Base-by-base conservation (phyloP, 2,797 vertebrate species). In the Zalophus californianus region DNA sequence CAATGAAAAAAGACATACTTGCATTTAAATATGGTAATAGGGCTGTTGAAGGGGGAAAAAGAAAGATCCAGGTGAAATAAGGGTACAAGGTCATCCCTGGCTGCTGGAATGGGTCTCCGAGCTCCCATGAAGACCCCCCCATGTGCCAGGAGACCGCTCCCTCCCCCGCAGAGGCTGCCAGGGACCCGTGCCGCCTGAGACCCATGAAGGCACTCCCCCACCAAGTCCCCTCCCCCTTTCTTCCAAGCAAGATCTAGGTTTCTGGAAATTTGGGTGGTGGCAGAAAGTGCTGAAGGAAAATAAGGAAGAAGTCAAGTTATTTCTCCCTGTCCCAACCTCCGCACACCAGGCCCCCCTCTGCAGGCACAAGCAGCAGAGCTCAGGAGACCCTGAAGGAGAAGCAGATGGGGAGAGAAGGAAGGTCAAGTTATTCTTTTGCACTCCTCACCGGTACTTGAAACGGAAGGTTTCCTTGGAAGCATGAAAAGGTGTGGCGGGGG, bases 1-100 rank as follows among this genome's bases (percentile, higher is more conserved):
- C 97, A 98, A 98, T 97, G 97, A 98, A 98, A 98, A 97, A 97
- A 98, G 96, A 99, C 99, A 98, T 99, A 99, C 99, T 99, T 99
- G 99, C 99, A 99, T 99, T 99, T 99, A 99, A 99, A 98, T 99
- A 99, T 97, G 99, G 99, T 97, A 99, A 99, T 98, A 99, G 97
- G 98, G 99, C 99, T 99, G 99, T 98, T 96, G 97, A 92, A 96
- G 86, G 96, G 97, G 98, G 73, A 97, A 97, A 97, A 97, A 98
- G 97, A 98, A 90, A 98, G 97, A 98, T 96, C 96, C 64, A 98
- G 98, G 98, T 99, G 97, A 99, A 98, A 97, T 96, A 86, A 70
- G 96, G 41, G 98, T 60, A 91, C 73, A 96, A n/a, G 32, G 92
- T 56, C 85, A 77, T 56, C 56, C 93, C 94, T 41, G 95, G 93